A percentile compares a stretch with the other conserved stretches of the same genome.
These are phyloP conservation scores for Emys orbicularis DNA, from an alignment of 2,797 vertebrate genomes.

Conservation along the genomic window DNA sequence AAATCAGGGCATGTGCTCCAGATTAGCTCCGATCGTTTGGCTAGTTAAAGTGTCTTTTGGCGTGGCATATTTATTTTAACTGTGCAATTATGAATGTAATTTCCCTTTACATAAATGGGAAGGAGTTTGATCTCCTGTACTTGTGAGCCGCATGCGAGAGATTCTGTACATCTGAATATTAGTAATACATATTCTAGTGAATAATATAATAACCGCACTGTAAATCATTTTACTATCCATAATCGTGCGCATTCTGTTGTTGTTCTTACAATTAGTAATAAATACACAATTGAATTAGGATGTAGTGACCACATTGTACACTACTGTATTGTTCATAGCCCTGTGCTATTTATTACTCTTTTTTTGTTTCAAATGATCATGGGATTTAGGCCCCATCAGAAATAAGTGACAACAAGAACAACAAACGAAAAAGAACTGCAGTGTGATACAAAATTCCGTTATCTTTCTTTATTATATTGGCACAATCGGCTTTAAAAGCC, in stretches of 20 bases:
- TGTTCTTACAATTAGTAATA: neutral
- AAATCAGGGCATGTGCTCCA: neutral
- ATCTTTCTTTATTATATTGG: neutral
- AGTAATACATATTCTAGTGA: neutral
- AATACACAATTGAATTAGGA: fast-evolving
- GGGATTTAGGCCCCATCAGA: neutral
- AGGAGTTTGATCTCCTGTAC: neutral
- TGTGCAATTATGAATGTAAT: neutral
- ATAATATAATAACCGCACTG: neutral
- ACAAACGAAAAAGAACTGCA: neutral
- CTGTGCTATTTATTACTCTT: neutral
- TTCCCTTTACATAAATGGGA: neutral
- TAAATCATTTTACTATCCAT: neutral
- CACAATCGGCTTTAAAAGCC: neutral
- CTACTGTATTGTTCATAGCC: neutral
- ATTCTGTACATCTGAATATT: neutral
- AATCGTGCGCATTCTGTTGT: neutral
- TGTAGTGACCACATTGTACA: fast-evolving
- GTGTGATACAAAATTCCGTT: fast-evolving
- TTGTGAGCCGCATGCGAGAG: neutral
- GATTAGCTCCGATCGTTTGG: neutral
- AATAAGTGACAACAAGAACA: neutral
- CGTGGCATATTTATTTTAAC: neutral
- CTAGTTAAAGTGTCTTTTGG: neutral
- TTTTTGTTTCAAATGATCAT: fast-evolving